Percentiles rank a stretch among this genome's conserved stretches.
These are phyloP conservation scores for Galeopsomyia nigrocyanea DNA, from an alignment of 2,888 invertebrate species.

Conservation along the genomic window DNA sequence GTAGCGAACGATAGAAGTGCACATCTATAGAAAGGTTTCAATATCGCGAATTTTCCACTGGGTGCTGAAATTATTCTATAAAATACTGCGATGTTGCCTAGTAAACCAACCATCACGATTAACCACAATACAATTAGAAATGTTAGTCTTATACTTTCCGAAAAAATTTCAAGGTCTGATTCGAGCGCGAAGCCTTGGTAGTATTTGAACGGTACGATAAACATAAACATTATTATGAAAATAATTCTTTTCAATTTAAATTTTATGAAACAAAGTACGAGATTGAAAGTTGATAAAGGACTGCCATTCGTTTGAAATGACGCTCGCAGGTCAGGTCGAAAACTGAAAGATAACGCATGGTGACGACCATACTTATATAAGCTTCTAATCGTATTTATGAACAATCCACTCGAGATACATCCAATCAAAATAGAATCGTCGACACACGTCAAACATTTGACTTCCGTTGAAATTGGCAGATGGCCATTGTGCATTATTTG, in stretches of 20 bases:
- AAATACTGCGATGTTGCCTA: constrained; percentile 53
- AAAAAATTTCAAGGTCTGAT: constrained; percentile 10
- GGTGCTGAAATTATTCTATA: constrained; percentile 48
- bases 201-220: neutral
- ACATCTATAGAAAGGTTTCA: constrained; percentile 54
- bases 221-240: neutral
- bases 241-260: neutral
- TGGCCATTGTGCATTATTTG: constrained; percentile 23
- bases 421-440: constrained; percentile 9
- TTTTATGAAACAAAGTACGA: too few relatives aligned
- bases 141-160: constrained; percentile 41
- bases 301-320: too few relatives aligned
- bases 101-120: constrained; percentile 51
- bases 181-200: neutral
- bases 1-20: constrained; percentile 54
- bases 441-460: constrained; percentile 11
- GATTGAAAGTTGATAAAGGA: too few relatives aligned
- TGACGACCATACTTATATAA: constrained; percentile 21
- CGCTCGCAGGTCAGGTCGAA: neutral
- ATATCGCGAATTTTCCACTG: constrained; percentile 22
- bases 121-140: constrained; percentile 56
- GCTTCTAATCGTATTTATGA: constrained; percentile 29
- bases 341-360: constrained; percentile 21
- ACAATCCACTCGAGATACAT: constrained; percentile 20
- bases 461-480: constrained; percentile 15